A percentile compares a stretch with the other conserved stretches of the same genome.
These are phyloP conservation scores for Porites rus DNA, from an alignment of 92 coral and sea anemone species.

Conservation along the genomic window DNA sequence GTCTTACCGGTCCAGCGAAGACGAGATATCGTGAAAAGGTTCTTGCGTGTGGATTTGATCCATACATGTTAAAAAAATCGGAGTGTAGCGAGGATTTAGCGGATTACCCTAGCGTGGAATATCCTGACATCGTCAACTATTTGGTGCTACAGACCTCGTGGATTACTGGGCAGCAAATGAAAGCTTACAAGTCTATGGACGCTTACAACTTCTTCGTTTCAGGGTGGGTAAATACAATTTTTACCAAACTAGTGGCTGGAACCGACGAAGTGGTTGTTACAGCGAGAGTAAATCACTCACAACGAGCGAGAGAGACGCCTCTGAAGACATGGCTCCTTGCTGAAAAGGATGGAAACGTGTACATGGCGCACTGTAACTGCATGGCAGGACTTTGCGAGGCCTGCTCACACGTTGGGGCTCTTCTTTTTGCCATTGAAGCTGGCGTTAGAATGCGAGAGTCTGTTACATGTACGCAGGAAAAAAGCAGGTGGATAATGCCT, in stretches of 20 bases:
- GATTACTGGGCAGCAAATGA: too few relatives aligned
- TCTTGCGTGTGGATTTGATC: too few relatives aligned
- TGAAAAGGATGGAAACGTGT: slow-evolving; percentile 51
- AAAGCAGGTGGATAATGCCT: slow-evolving; percentile 66
- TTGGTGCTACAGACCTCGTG: too few relatives aligned
- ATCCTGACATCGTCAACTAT: slow-evolving; percentile 6
- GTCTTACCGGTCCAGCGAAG: slow-evolving; percentile 28
- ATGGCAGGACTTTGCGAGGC: slow-evolving; percentile 66
- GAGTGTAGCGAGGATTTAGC: slow-evolving; percentile 57
- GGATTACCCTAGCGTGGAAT: slow-evolving; percentile 51
- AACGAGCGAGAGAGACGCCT: slow-evolving; percentile 49
- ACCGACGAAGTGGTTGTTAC: too few relatives aligned
- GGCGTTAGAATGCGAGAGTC: slow-evolving; percentile 55
- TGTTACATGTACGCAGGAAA: slow-evolving; percentile 58
- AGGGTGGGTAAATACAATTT: too few relatives aligned
- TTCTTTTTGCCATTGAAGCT: slow-evolving; percentile 72
- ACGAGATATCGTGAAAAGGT: too few relatives aligned
- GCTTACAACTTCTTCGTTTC: too few relatives aligned
- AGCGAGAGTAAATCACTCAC: slow-evolving; percentile 36
- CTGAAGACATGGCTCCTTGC: slow-evolving; percentile 61
- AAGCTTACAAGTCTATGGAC: too few relatives aligned
- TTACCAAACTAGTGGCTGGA: too few relatives aligned
- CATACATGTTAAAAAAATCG: slow-evolving; percentile 27
- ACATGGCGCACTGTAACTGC: slow-evolving; percentile 50
- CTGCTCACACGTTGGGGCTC: slow-evolving; percentile 76